Evolutionary conservation across 1,140 invertebrate species (phyloP), one percentile per base, ranked within the genome.

Genomic region (Telenomus remus): DNA sequence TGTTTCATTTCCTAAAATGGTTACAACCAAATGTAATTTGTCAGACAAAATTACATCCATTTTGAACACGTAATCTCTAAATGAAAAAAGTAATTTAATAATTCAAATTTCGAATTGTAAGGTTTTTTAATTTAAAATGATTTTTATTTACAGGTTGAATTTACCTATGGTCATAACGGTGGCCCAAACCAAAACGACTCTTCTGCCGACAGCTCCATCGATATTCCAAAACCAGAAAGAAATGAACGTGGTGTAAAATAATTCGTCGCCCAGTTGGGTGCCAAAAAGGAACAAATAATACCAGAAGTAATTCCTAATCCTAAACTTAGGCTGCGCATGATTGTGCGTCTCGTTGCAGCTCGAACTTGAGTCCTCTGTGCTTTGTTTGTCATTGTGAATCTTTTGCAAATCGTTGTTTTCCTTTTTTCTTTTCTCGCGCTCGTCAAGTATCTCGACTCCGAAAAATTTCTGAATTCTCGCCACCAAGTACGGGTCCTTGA

Each of bases 211-310:
- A 33, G 93, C 93, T 13, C 93, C 93, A 88, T 96, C 95, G 61
- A 97, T 90, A 86, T 97, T 97, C 96, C 96, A 97, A 80, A 96
- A 94, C 92, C 94, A 95, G 85, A 95, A 96, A 10, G 95, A 94
- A 81, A 97, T 96, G 82, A 96, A 96, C 8, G 91, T 89, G 0
- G 93, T 91, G 86, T 97, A 97, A 88, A 97, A 97, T 60, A 94
- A 90, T 88, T 97, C 96, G 89, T 97, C 96, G 0, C 95, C 96
- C 14, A 97, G 86, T 56, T 92, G 91, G 0, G 95, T 95, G 10
- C 95, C 95, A 80, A 96, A 90, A 0, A 92, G 84, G 84, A 97
- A 97, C 46, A 97, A 83, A 86, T 95, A 95, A 87, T 95, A 96
- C 92, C 95, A 95, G 81, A 95, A 93, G 78, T 91, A 91, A 86